Evolutionary conservation across 2,888 invertebrate genomes (phyloP), one percentile per base, ranked within the genome.

Genomic region (Pollenia amentaria): DNA sequence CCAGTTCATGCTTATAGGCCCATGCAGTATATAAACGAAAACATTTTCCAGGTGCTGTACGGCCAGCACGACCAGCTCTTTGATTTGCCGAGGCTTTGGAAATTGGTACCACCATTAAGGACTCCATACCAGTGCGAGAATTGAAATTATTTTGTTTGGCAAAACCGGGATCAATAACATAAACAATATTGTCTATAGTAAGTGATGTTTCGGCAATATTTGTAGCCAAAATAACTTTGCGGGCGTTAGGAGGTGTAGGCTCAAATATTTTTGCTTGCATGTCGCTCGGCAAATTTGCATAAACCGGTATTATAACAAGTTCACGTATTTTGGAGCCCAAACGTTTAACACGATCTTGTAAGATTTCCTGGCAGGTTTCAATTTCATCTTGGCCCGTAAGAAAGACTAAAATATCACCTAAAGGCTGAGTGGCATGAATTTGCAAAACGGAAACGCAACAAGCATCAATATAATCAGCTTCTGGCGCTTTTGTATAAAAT

Each of bases 261-360:
- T 98, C 98, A 94, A 99, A 99, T 90, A 99, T 99, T 94, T 99
- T 99, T 3, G 98, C 97, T 94, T 99, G 99, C 97, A 99, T 97
- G 90, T 99, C 99, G 90, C 98, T 98, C 0, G 99, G 99, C 65
- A 99, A 94, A 94, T 99, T 99, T 2, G 99, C 98, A 94, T 99
- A 99, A 29, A 99, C 98, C 0, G 99, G 99, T 73, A 99, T 94
- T 89, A 99, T 97, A 12, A 99, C 92, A 7, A 99, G 94, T 93
- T 99, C 99, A 89, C 96, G 96, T 69, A 99, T 96, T 94, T 98
- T 98, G 3, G 97, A 97, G 0, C 99, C 99, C 77, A 99, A 94
- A 89, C 97, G 95, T 91, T 98, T 96, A 0, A 98, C 97, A 90
- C 99, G 95, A 93, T 99, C 99, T 92, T 97, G 96, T 73, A 98